Conservation (phyloP, 2,113 vertebrate species). For the Pelvicachromis taeniatus region DNA sequence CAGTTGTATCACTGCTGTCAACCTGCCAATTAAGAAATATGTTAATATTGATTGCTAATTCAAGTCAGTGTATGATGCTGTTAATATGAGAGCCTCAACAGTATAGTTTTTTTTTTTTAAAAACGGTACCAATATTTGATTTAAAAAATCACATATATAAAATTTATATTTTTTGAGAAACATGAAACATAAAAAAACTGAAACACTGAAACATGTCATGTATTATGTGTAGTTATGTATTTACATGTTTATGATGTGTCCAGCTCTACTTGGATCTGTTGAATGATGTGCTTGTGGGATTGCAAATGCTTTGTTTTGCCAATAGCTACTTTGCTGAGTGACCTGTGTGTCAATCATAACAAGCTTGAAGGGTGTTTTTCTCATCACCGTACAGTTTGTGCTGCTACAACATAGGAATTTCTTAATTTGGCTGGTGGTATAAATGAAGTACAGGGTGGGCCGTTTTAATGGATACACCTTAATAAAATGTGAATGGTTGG, state of each 20-base stretch:
- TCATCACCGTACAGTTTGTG: neutral
- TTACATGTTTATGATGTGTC: neutral
- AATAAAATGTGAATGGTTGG: too few species aligned
- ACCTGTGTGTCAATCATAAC: neutral
- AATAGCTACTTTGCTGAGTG: neutral
- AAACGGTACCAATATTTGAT: neutral
- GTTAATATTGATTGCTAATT: neutral
- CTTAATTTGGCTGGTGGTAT: neutral
- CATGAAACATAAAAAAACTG: neutral
- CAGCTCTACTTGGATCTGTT: neutral
- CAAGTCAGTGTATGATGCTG: neutral
- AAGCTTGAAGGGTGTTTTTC: neutral
- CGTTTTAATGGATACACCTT: too few species aligned
- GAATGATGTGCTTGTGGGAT: accelerated
- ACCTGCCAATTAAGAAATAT: neutral
- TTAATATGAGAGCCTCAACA: neutral
- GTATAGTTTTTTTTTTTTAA: neutral
- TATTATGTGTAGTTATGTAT: neutral
- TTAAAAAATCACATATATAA: neutral
- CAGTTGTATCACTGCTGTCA: neutral
- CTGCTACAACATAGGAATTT: neutral
- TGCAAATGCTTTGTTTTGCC: neutral
- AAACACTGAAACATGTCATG: neutral
- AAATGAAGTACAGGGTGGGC: too few species aligned
- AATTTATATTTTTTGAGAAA: neutral